A percentile compares a stretch with the other conserved stretches of the same genome.
Conservation (phyloP, 2,888 invertebrate genomes). For the Noctua pronuba region DNA sequence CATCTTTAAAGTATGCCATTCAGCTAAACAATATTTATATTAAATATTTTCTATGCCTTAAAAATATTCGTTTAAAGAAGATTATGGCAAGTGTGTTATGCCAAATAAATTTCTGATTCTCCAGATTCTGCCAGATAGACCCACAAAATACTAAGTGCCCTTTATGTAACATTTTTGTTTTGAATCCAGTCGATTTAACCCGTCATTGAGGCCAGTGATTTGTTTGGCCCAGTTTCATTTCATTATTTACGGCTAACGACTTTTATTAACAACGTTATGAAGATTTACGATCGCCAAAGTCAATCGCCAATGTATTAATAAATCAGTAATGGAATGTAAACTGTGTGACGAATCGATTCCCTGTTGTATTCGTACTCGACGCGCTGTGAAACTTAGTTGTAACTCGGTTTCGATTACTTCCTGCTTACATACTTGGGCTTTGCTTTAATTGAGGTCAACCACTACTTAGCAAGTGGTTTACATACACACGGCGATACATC, state of each 20-base stretch:
- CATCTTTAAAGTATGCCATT: too few species aligned
- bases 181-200: slow-evolving; percentile 64
- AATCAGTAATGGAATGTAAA: slow-evolving; percentile 57
- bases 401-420: slow-evolving; percentile 33
- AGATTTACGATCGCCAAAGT: slow-evolving; percentile 69
- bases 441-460: slow-evolving; percentile 29
- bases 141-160: slow-evolving; percentile 19
- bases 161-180: slow-evolving; percentile 52
- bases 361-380: not conserved
- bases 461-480: slow-evolving; percentile 2
- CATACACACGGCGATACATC: not conserved
- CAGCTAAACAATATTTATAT: too few species aligned
- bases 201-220: slow-evolving; percentile 68
- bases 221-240: slow-evolving; percentile 71
- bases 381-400: slow-evolving; percentile 19
- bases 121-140: too few species aligned
- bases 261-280: slow-evolving; percentile 74
- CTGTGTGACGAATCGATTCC: slow-evolving; percentile 22
- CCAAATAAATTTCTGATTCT: too few species aligned
- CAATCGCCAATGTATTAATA: slow-evolving; percentile 63
- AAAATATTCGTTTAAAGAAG: too few species aligned
- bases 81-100: too few species aligned
- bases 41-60: too few species aligned
- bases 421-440: slow-evolving; percentile 8
- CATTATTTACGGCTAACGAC: slow-evolving; percentile 73